Base-by-base conservation (phyloP, 2,888 invertebrate species). In the Drepanosiphum platanoidis region DNA sequence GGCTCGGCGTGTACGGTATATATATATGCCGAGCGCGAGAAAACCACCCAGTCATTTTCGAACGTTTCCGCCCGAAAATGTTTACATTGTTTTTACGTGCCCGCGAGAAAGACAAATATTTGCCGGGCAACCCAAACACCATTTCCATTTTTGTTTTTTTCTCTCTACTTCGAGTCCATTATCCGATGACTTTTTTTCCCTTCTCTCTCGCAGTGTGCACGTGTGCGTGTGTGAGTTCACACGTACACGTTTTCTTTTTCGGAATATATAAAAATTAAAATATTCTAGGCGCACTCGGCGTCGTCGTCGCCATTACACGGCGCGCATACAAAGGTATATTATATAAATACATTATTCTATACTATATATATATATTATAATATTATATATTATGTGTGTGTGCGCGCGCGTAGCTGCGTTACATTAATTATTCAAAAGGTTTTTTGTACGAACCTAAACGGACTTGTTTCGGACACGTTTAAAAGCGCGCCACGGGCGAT, bases 81-180 rank as follows among this genome's bases (percentile, higher is more conserved):
- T 77, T 84, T 77, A 84, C 75, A 77, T 74, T 75, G 39, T 58
- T 52, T 81, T 81, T 81, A 72, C 81, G 39, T 42, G 61, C 81
- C 9, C 72, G 81, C 81, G 81, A 82, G 81, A 81, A 81, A 72
- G 71, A 72, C 58, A 82, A 82, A 82, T 82, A 82, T 82, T 82
- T 82, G 61, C 71, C 72, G 22, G 39, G 42, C 71, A 70, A 70
- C 61, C 30, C 71, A 72, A 72, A 82, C 81, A 72, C 71, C 42
- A 27, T 81, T 81, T 72, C 30, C 61, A 58, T 58, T 81, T 81
- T 39, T 61, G n/a, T n/a, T n/a, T n/a, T n/a, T n/a, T n/a, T n/a
- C n/a, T n/a, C n/a, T n/a, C n/a, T n/a, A n/a, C n/a, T 82, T 61
- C 81, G 58, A 72, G 71, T 72, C 81, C 81, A 82, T 72, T 82